These are phyloP conservation scores for Parazoanthus darwini DNA, from an alignment of 92 coral and sea anemone species.

Conservation along the genomic window DNA sequence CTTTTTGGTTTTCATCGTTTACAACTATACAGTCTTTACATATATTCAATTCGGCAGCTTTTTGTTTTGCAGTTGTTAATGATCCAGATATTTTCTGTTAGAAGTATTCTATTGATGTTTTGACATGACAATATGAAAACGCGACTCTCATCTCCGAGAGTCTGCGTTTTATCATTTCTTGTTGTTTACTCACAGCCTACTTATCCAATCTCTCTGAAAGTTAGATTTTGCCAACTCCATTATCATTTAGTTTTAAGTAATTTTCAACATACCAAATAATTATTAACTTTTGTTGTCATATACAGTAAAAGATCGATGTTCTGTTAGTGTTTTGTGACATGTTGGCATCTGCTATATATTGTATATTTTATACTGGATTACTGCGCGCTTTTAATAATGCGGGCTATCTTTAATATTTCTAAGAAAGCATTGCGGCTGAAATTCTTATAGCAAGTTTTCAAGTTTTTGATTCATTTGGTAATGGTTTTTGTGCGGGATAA, in stretches of 20 bases:
- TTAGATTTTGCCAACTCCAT: conserved; percentile 2
- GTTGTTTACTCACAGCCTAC: conserved; percentile 25
- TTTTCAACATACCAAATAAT: background rate
- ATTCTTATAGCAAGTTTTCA: background rate
- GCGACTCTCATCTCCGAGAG: background rate
- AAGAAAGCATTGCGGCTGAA: background rate
- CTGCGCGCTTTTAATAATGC: background rate
- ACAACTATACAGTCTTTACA: background rate
- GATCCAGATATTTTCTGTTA: background rate
- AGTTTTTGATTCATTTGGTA: background rate
- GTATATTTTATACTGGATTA: background rate
- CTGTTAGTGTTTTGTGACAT: background rate
- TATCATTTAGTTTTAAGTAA: background rate
- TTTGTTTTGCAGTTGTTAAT: background rate
- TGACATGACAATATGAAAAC: background rate
- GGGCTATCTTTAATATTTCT: background rate
- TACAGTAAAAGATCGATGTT: conserved; percentile 3
- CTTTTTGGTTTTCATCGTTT: background rate
- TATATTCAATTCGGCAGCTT: conserved; percentile 6
- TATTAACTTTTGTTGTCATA: conserved; percentile 4
- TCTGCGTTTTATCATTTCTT: background rate
- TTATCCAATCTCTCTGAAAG: conserved; percentile 11
- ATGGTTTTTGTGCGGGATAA: background rate
- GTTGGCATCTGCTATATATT: background rate
- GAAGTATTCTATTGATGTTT: conserved; percentile 1